phyloP scores from a whole-genome alignment of 2,113 vertebrate genomes.

The Tretioscincus oriximinensis region DNA sequence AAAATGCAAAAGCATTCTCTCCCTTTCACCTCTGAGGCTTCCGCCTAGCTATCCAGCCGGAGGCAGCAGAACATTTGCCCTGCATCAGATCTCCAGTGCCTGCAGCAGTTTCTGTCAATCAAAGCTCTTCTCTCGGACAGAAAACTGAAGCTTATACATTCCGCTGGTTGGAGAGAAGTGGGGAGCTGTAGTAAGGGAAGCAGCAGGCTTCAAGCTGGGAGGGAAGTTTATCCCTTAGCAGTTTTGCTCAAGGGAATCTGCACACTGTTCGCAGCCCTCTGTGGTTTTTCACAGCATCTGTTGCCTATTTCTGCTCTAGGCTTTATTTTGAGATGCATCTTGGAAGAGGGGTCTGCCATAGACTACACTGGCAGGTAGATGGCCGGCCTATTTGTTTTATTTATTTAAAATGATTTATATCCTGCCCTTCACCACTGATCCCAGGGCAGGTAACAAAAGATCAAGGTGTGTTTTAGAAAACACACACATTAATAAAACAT shows the following conservation, averaged over 20 bases:
- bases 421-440: too few species aligned
- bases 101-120: background rate
- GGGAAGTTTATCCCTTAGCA: background rate
- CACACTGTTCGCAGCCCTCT: background rate
- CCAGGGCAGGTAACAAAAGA: too few species aligned
- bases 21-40: background rate
- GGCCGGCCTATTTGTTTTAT: too few species aligned
- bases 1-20: background rate
- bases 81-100: background rate
- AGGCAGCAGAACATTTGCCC: background rate
- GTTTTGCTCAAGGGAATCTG: background rate
- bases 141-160: background rate
- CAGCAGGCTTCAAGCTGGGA: background rate
- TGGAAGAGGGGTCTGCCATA: too few species aligned
- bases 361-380: too few species aligned
- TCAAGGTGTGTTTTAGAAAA: too few species aligned
- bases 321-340: too few species aligned
- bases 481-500: too few species aligned
- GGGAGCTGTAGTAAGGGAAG: background rate
- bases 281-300: background rate
- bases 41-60: rapidly evolving
- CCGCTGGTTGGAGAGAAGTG: background rate
- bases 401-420: too few species aligned
- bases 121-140: background rate
- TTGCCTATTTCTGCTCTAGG: too few species aligned